Evolutionary conservation across 2,113 vertebrate genomes (phyloP).

Genomic region (Anhinga rufa): DNA sequence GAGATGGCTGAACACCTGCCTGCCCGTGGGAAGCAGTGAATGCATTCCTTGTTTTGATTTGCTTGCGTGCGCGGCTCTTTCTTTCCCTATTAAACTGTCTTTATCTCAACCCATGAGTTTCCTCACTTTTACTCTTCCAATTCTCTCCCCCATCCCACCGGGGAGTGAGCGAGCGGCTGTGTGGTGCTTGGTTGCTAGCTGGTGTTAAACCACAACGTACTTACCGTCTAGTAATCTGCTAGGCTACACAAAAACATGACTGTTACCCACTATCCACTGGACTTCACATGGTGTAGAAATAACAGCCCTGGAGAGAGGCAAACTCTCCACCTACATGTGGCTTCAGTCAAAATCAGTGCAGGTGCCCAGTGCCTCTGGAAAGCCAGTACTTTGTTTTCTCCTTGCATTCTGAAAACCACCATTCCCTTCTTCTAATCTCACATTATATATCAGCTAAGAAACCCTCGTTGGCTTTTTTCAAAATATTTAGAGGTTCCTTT

Average conservation of each 20-base stretch:
- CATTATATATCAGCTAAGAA: background rate
- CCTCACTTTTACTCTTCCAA: background rate
- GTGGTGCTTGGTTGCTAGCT: background rate
- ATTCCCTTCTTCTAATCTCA: background rate
- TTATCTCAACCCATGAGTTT: background rate
- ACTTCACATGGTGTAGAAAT: background rate
- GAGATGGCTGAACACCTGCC: background rate
- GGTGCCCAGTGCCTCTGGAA: background rate
- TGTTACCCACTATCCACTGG: background rate
- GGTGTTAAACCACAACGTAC: background rate
- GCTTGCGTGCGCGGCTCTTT: background rate
- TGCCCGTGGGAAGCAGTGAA: background rate
- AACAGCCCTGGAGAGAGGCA: background rate
- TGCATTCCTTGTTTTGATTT: background rate
- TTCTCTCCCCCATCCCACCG: background rate
- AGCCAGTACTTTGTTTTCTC: background rate
- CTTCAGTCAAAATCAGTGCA: background rate
- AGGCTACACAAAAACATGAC: background rate
- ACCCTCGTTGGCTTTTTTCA: background rate
- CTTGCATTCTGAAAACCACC: background rate
- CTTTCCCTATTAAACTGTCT: background rate
- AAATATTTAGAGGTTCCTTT: background rate
- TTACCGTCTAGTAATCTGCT: background rate
- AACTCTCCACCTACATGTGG: fast-evolving
- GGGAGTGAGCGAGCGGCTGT: no score